Percentiles rank a stretch among this genome's conserved stretches.
Conservation (phyloP, 2,888 invertebrate genomes). For the Drosophila recens region DNA sequence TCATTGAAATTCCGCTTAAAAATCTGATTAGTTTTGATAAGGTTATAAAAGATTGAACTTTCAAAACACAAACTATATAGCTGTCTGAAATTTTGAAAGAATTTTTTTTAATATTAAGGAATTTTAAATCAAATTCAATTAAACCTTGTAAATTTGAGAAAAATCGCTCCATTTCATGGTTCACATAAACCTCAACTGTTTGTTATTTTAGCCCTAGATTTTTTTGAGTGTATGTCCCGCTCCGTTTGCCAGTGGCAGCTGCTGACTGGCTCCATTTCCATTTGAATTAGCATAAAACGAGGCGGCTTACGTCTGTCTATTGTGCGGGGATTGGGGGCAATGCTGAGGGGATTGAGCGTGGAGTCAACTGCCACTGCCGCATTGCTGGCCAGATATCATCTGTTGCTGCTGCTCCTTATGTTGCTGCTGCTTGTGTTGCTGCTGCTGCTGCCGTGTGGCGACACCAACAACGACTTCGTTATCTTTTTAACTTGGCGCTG, state of each 20-base stretch:
- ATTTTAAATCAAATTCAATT: no score
- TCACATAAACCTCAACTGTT: no score
- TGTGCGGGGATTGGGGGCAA: constrained; percentile 38
- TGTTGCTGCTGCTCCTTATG: constrained; percentile 61
- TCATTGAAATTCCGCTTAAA: no score
- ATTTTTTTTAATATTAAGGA: no score
- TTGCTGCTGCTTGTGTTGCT: constrained; percentile 20
- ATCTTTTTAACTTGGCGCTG: constrained; percentile 80
- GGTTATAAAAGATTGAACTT: no score
- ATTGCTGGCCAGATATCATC: constrained; percentile 71
- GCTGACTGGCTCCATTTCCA: constrained; percentile 81
- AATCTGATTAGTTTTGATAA: no score
- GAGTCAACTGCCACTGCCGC: constrained; percentile 42
- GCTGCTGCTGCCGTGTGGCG: constrained; percentile 46
- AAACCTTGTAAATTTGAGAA: no score
- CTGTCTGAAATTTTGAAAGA: no score
- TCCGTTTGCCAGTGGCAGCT: constrained; percentile 59
- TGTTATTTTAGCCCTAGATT: neutral
- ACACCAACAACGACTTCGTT: constrained; percentile 70
- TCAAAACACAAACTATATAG: no score
- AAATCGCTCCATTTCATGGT: no score
- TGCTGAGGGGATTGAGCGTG: constrained; percentile 12
- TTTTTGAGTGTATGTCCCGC: neutral
- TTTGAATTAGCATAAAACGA: constrained; percentile 80
- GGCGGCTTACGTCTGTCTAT: constrained; percentile 81